These are phyloP conservation scores for Apis mellifera DNA, from an alignment of 1,140 invertebrate genomes.

Conservation along the genomic window Amel_HAv3.1 CM009937.2:14159001-14159500, in stretches of 20 bases:
- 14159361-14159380: constrained; percentile 1
- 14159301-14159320: background rate
- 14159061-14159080: no score
- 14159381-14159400: constrained; percentile 51
- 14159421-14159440: constrained; percentile 35
- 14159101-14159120: no score
- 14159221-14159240: background rate
- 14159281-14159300: constrained; percentile 47
- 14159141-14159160: no score
- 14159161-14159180: no score
- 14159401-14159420: constrained; percentile 34
- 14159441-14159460: background rate
- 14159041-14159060: no score
- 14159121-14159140: no score
- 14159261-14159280: constrained; percentile 15
- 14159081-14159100: no score
- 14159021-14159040: no score
- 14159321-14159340: constrained; percentile 30
- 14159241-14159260: constrained; percentile 2
- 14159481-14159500: background rate
- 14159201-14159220: constrained; percentile 22
- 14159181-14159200: background rate
- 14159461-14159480: background rate
- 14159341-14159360: constrained; percentile 25
- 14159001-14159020: no score